phyloP scores from a whole-genome alignment of 2,888 invertebrate genomes.

The Parapristionchus giblindavisi region DNA sequence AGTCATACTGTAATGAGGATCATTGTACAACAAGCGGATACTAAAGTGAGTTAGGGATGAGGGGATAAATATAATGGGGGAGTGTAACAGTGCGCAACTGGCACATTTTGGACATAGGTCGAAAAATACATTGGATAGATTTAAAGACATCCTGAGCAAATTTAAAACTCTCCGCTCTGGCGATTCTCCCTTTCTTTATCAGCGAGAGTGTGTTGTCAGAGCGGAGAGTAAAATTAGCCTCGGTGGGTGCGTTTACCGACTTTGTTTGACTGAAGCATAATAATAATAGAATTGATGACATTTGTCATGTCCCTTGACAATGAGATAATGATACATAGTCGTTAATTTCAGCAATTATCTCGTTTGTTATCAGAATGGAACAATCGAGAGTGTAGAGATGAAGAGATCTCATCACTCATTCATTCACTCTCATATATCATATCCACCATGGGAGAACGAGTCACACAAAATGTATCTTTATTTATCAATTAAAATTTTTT shows the following conservation, averaged over 20 bases:
- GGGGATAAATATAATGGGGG: too few species aligned
- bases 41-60: slow-evolving; percentile 19
- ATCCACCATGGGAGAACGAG: background rate
- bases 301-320: background rate
- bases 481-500: too few species aligned
- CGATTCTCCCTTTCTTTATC: too few species aligned
- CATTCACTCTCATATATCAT: slow-evolving; percentile 1
- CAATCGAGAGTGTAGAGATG: slow-evolving; percentile 4
- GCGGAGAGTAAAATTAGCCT: background rate
- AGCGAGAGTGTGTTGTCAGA: too few species aligned
- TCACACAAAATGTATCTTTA: background rate
- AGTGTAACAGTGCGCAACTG: too few species aligned
- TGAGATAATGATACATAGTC: background rate
- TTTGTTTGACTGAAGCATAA: too few species aligned
- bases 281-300: background rate
- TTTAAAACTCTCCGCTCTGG: too few species aligned
- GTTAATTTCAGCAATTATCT: slow-evolving; percentile 14
- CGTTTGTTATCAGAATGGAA: background rate
- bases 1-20: background rate
- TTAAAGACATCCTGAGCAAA: too few species aligned
- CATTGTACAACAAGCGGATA: slow-evolving; percentile 15
- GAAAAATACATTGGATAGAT: too few species aligned
- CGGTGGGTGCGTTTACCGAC: background rate
- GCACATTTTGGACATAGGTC: too few species aligned
- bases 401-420: slow-evolving; percentile 5